Percentiles rank a stretch among this genome's conserved stretches.
Conservation (phyloP, 2,888 invertebrate genomes). For the Litoditis marina region DNA sequence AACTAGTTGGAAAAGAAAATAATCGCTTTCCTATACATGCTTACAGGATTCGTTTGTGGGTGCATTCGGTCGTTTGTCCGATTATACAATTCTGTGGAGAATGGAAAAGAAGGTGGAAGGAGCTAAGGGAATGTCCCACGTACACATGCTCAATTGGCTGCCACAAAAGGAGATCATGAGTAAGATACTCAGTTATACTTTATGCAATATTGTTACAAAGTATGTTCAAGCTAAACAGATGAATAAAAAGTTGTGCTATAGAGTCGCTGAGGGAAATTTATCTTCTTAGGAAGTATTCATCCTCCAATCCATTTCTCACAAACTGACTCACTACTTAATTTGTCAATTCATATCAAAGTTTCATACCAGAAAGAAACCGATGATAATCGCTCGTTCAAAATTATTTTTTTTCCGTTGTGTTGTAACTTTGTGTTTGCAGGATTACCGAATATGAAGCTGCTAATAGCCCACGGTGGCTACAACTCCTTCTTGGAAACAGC, state of each 20-base stretch:
- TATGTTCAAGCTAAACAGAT: too few species aligned
- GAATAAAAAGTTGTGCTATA: too few species aligned
- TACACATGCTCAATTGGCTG: conserved; percentile 57
- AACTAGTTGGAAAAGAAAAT: too few species aligned
- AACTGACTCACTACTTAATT: too few species aligned
- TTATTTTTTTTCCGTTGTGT: too few species aligned
- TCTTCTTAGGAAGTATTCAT: background rate
- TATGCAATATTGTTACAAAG: too few species aligned
- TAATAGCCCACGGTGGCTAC: conserved; percentile 61
- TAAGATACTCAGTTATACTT: too few species aligned
- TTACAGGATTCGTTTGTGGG: conserved; percentile 51
- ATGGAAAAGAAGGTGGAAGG: conserved; percentile 52
- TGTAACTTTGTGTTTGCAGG: conserved; percentile 29
- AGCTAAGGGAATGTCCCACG: conserved; percentile 40
- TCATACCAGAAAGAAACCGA: too few species aligned
- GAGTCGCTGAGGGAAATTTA: conserved; percentile 6
- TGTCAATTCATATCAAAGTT: too few species aligned
- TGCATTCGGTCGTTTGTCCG: conserved; percentile 50
- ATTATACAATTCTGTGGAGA: conserved; percentile 55
- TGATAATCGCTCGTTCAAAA: too few species aligned
- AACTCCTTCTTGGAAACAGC: conserved; percentile 58
- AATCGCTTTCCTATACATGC: too few species aligned
- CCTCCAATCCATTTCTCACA: too few species aligned
- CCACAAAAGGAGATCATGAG: conserved; percentile 60
- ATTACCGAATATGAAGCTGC: conserved; percentile 50